Base-by-base conservation (phyloP, 2,888 invertebrate genomes). In the Drosophila parthenogenetica region DNA sequence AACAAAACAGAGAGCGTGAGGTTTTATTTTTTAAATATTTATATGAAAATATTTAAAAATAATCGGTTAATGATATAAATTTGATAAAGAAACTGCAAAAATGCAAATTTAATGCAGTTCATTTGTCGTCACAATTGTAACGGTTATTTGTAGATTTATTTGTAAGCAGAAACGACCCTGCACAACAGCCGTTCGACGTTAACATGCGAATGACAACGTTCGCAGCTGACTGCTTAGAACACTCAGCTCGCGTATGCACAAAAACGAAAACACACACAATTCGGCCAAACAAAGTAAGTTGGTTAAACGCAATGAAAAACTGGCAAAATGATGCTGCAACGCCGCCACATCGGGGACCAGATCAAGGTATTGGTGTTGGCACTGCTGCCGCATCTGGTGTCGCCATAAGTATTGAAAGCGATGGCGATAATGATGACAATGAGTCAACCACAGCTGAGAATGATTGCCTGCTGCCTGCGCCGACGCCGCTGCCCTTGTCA, bases 391-490 rank as follows among this genome's bases (percentile, higher is more conserved):
- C 29, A 8, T 8, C 29, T 8, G 55, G 59, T 22, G 60, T 75
- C 7, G 37, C 75, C 50, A 76, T 76, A 39, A 40, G 29, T 40
- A 76, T 76, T 43, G 76, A 79, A 4, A 79, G 76, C 39, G 77
- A 79, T 49, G 54, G 59, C 43, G 84, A 86, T 16, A 76, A 86
- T 14, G 80, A 90, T 14, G 80, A 87, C 54, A 86, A 86, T 82
- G 86, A 86, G 51, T 89, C 89, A 72, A 84, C 89, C 3, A 78
- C 85, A 29, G 87, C 87, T 39, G 87, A 87, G 45, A 57, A 87
- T 14, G 87, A 84, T 50, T 87, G 62, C 39, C 53, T 89, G 55
- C 69, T 89, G 61, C 87, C 83, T 5, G 51, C 79, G 35, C 29
- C 64, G 50, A n/a, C 45, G 43, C 4, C 62, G 39, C 40, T 73